These are phyloP conservation scores for Dendropsophus ebraccatus DNA, from an alignment of 2,113 vertebrate genomes.

Conservation along the genomic window DNA sequence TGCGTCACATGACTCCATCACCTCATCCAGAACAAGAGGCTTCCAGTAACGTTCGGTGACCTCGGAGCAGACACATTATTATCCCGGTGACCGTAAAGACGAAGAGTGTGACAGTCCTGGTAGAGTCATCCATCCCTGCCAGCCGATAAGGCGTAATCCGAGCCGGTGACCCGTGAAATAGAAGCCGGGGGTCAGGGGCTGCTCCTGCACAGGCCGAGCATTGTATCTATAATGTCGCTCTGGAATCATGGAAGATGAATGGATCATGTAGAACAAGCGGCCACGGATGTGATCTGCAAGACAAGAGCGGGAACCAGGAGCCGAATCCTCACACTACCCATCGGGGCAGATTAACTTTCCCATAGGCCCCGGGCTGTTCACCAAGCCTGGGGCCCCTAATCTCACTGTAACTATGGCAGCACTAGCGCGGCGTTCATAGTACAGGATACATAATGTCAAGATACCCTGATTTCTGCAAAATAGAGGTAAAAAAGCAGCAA, in stretches of 20 bases:
- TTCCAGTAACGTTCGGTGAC: neutral
- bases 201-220: neutral
- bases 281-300: neutral
- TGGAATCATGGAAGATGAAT: neutral
- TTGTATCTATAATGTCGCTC: no score
- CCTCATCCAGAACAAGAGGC: neutral
- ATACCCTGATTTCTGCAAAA: no score
- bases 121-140: neutral
- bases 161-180: conserved; percentile 26
- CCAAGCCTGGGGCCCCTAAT: no score
- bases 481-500: no score
- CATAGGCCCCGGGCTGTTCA: no score
- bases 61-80: neutral
- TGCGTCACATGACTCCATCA: neutral
- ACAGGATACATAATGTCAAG: no score
- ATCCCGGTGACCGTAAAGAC: neutral
- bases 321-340: no score
- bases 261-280: neutral
- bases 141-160: neutral
- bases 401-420: no score
- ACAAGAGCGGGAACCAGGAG: neutral
- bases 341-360: no score
- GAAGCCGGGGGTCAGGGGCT: neutral
- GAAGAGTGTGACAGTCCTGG: neutral
- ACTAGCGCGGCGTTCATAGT: no score